phyloP scores from a whole-genome alignment of 35 echinoderm and acorn worm species.

The Strongylocentrotus purpuratus region DNA sequence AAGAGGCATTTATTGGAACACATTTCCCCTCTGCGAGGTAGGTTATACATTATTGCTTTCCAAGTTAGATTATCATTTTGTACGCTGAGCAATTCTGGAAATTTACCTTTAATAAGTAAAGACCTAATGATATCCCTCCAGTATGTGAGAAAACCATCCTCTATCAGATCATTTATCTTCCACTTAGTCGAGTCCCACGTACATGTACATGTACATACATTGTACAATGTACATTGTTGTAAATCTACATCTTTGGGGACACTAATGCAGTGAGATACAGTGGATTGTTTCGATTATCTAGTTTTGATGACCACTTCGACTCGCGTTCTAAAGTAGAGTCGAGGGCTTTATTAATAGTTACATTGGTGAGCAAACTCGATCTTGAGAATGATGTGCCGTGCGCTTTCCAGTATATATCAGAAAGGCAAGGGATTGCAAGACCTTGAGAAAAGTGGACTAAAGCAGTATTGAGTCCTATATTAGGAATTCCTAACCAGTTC shows the following conservation, averaged over 20 bases:
- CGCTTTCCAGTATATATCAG: not conserved
- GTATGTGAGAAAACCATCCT: not conserved
- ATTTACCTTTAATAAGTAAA: not conserved
- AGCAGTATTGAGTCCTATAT: not conserved
- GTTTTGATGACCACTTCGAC: not conserved
- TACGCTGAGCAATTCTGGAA: too few species aligned
- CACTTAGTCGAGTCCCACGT: not conserved
- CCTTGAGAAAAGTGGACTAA: not conserved
- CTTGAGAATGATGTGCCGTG: not conserved
- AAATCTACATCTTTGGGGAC: not conserved
- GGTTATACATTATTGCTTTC: too few species aligned
- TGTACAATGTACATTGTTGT: not conserved
- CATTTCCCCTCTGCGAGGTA: too few species aligned
- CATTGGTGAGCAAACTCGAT: not conserved
- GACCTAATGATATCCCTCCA: not conserved
- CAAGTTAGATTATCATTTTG: too few species aligned
- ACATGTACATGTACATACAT: not conserved
- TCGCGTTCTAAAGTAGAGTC: not conserved
- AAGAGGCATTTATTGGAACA: too few species aligned
- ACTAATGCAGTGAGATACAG: not conserved
- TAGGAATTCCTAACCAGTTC: not conserved
- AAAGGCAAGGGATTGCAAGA: not conserved
- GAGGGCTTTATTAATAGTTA: not conserved
- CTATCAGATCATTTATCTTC: not conserved
- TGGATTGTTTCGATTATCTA: constrained; percentile 4